These are phyloP conservation scores for Ericerus pela DNA, from an alignment of 1,140 invertebrate species.

Conservation along the genomic window DNA sequence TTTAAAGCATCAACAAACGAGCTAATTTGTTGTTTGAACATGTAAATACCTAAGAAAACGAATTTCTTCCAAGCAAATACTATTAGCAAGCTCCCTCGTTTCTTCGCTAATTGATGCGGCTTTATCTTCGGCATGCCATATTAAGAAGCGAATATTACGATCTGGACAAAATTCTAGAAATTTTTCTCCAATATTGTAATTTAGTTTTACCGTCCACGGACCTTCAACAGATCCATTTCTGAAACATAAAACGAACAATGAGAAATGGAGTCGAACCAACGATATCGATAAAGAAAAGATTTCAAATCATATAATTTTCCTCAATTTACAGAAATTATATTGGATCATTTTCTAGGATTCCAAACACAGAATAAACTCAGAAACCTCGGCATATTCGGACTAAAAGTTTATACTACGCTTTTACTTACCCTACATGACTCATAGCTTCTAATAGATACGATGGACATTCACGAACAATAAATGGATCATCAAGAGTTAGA, in stretches of 20 bases:
- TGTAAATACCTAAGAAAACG: slow-evolving; percentile 37
- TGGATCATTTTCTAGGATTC: too few relatives aligned
- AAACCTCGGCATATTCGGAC: too few relatives aligned
- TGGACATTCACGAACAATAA: slow-evolving; percentile 56
- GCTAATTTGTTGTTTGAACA: neutral
- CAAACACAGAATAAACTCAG: too few relatives aligned
- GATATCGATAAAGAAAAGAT: too few relatives aligned
- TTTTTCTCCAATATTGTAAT: slow-evolving; percentile 49
- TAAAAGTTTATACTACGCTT: too few relatives aligned
- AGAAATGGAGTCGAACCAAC: too few relatives aligned
- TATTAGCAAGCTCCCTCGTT: slow-evolving; percentile 46
- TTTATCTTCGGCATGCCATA: slow-evolving; percentile 60
- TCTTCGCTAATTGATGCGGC: slow-evolving; percentile 50
- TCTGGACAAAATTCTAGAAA: slow-evolving; percentile 74
- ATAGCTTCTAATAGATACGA: slow-evolving; percentile 48
- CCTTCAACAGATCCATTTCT: slow-evolving; percentile 42
- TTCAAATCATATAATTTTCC: too few relatives aligned
- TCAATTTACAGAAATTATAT: too few relatives aligned
- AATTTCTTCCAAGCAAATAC: slow-evolving; percentile 60
- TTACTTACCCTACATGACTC: slow-evolving; percentile 39
- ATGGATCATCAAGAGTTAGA: slow-evolving; percentile 47
- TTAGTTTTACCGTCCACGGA: slow-evolving; percentile 63
- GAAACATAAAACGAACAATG: too few relatives aligned
- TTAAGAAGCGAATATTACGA: slow-evolving; percentile 55
- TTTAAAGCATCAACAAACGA: too few relatives aligned